Evolutionary conservation across 2,888 invertebrate genomes (phyloP).

Genomic region (Andrena bucephala): DNA sequence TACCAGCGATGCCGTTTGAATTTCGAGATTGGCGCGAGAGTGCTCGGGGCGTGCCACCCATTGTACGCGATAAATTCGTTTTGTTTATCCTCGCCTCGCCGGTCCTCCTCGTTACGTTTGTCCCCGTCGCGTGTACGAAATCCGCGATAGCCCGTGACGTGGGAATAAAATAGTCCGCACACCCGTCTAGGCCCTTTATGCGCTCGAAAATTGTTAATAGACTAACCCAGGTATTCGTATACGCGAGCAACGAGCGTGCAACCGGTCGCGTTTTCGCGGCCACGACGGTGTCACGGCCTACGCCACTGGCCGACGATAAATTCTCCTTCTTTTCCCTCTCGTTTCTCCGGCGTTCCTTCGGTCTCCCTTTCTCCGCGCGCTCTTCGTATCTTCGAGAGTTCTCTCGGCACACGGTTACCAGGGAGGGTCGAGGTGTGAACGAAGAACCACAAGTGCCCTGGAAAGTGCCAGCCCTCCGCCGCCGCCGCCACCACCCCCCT

Average conservation of each 20-base stretch:
- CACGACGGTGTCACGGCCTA: slow-evolving; percentile 41
- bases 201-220: slow-evolving; percentile 57
- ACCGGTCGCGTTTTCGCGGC: slow-evolving; percentile 38
- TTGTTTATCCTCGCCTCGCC: slow-evolving; percentile 14
- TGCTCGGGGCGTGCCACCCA: neutral
- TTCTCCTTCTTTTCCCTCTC: slow-evolving; percentile 44
- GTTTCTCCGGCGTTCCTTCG: slow-evolving; percentile 9
- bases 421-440: slow-evolving; percentile 82
- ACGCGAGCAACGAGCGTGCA: slow-evolving; percentile 17
- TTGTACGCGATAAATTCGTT: slow-evolving; percentile 44
- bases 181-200: slow-evolving; percentile 31
- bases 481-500: slow-evolving; percentile 26
- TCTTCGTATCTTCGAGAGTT: slow-evolving; percentile 66
- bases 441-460: slow-evolving; percentile 83
- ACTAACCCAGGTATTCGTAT: slow-evolving; percentile 6
- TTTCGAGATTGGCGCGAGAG: slow-evolving; percentile 39
- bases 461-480: slow-evolving; percentile 73
- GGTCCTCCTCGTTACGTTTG: too few relatives aligned
- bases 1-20: slow-evolving; percentile 44
- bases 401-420: slow-evolving; percentile 55
- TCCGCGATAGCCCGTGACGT: slow-evolving; percentile 19
- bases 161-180: slow-evolving; percentile 30
- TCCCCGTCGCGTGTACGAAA: too few relatives aligned
- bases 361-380: slow-evolving; percentile 31
- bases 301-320: slow-evolving; percentile 62